These are phyloP conservation scores for Psylliodes chrysocephalus DNA, from an alignment of 2,888 invertebrate species.

Conservation along the genomic window DNA sequence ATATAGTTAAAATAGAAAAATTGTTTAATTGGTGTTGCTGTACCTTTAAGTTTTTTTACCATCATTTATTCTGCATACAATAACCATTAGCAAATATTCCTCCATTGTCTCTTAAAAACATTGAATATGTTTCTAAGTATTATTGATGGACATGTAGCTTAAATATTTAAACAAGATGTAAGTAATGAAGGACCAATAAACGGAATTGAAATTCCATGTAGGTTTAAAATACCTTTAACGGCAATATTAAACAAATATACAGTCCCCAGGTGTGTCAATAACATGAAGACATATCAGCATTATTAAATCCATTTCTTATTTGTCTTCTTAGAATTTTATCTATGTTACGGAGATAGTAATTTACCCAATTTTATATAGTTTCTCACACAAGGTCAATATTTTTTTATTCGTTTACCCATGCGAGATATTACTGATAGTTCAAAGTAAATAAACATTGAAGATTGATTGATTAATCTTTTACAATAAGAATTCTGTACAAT, in stretches of 20 bases:
- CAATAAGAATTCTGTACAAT: background rate
- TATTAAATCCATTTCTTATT: background rate
- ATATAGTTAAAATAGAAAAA: too few relatives aligned
- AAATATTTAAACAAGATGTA: conserved; percentile 16
- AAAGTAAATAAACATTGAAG: background rate
- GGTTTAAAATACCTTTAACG: conserved; percentile 12
- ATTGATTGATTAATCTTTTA: background rate
- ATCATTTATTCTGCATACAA: too few relatives aligned
- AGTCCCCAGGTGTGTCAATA: conserved; percentile 25
- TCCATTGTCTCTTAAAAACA: too few relatives aligned
- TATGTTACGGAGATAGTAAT: background rate
- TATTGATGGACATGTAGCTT: conserved; percentile 7
- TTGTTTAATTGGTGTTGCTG: too few relatives aligned
- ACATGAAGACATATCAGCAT: conserved; percentile 7
- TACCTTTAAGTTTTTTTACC: too few relatives aligned
- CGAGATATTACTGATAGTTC: background rate
- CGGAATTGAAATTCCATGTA: conserved; percentile 6
- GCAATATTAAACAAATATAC: conserved; percentile 17
- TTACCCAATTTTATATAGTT: background rate
- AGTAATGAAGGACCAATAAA: background rate
- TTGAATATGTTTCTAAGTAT: too few relatives aligned
- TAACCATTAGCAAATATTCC: too few relatives aligned
- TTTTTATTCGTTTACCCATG: background rate
- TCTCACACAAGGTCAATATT: conserved; percentile 4
- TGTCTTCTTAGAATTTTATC: background rate